Base-by-base conservation (phyloP, 2,888 invertebrate genomes). In the Epinotia bilunana region DNA sequence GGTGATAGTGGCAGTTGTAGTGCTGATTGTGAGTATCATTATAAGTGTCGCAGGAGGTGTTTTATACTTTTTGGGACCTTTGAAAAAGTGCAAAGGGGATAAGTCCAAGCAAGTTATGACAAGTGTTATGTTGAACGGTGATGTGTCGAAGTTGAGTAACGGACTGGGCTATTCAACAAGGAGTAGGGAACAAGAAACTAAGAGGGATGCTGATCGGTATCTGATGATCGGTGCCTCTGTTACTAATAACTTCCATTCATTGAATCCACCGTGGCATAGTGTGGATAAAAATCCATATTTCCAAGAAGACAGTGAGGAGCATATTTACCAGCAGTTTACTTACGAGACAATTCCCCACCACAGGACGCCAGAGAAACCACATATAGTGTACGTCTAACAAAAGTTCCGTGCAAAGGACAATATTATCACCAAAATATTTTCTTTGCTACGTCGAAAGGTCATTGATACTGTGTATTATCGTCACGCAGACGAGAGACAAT, bases 301-400 rank as follows among this genome's bases (percentile, higher is more conserved):
- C 73, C 94, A 93, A 77, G 94, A 94, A 72, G 94, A 94, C 69
- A 90, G 90, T 81, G 93, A 94, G 77, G 94, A 94, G 76, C 94
- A 93, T 79, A 94, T 94, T 82, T 94, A 94, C 81, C 94, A 94
- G 79, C 94, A 94, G 80, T 94, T 94, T 77, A 93, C 93, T 3
- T 94, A 94, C 79, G 94, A 94, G 84, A 94, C 94, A 16, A 94
- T 94, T 69, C 94, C 94, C 77, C 93, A 91, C 77, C 94, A 94
- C 83, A 89, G 93, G 83, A 94, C 94, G 79, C 94, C 94, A 72
- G 95, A 95, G 83, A 94, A 95, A 87, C 95, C 95, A 77, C 95
- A 95, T 88, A 94, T 95, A 91, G 95, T 95, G 89, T 95, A 95
- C 82, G 95, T 95, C 83, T 95, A 94, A 94, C 94, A 92, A 86